These are phyloP conservation scores for Discoglossus pictus DNA, from an alignment of 2,797 vertebrate species.

Conservation along the genomic window DNA sequence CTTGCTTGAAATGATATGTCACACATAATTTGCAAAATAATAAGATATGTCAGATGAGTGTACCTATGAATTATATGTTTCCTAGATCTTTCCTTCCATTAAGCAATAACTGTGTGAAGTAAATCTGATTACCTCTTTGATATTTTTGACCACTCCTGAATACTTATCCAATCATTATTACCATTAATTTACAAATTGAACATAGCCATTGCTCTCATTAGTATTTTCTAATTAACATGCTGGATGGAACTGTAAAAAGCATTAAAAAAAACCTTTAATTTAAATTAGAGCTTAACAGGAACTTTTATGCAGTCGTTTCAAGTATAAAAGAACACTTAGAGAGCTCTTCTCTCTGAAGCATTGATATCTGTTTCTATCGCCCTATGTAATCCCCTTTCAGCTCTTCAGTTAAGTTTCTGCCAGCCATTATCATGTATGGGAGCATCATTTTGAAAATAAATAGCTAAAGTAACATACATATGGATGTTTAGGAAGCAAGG, in stretches of 20 bases:
- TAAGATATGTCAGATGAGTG: constrained; percentile 13
- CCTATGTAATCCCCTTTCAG: constrained; percentile 63
- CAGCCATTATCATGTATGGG: constrained; percentile 59
- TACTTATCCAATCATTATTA: neutral
- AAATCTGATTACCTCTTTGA: constrained; percentile 16
- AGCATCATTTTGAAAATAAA: constrained; percentile 63
- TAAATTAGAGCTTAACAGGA: constrained; percentile 16
- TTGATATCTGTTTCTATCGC: constrained; percentile 57
- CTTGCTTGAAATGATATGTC: constrained; percentile 17
- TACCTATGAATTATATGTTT: neutral
- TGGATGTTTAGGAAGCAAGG: constrained; percentile 57
- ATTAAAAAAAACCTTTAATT: constrained; percentile 19
- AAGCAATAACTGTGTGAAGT: constrained; percentile 16
- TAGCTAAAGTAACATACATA: constrained; percentile 58
- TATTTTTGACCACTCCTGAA: constrained; percentile 10
- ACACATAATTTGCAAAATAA: constrained; percentile 22
- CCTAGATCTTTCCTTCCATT: constrained; percentile 14
- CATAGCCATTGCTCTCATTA: constrained; percentile 5
- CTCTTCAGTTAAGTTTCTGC: constrained; percentile 63
- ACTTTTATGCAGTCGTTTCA: constrained; percentile 44
- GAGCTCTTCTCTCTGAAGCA: constrained; percentile 54
- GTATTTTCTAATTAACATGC: neutral
- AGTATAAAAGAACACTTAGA: constrained; percentile 55
- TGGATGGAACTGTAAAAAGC: constrained; percentile 1
- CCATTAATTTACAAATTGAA: neutral